Base-by-base conservation (phyloP, 2,888 invertebrate genomes). In the Monoplex corrugatus region DNA sequence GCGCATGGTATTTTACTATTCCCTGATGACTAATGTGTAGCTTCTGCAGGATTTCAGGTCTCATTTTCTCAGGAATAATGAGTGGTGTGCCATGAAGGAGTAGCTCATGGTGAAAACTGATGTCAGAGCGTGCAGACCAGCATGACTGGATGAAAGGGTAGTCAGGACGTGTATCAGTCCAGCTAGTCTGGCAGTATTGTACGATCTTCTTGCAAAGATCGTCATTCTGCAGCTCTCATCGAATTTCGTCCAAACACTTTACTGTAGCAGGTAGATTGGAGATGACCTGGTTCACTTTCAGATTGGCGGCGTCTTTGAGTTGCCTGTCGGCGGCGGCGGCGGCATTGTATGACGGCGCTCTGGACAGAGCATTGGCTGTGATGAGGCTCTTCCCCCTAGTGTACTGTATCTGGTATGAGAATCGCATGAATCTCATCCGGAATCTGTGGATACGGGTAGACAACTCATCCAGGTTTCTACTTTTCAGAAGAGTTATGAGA, bases 11-110 rank as follows among this genome's bases (percentile, higher is more conserved):
- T 78, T 85, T 89, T 3, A 63, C 78, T 10, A 88, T 83, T 6
- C 88, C 83, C n/a, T 57, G 88, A 44, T 88, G 88, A 13, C 88
- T 43, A n/a, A 50, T 80, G 38, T 87, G 87, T 5, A 87, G 80
- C 35, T 57, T 78, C 38, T 57, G 16, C 50, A 87, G 38, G n/a
- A 87, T 82, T 10, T 87, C 87, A 19, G 28, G 45, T 19, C 82
- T 38, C 87, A 87, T 28, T 2, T 44, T 44, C 68, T 63, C 38
- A 19, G 88, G 88, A 35, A 88, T 83, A 8, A 88, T 82, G 6
- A 88, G 13, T 43, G 84, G n/a, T 5, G 35, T 35, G 38, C 50
- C 19, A 35, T 40, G 84, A 19, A 88, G 57, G 28, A 88, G 68
- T 50, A 88, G 44, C 5, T 43, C 83, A 40, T 88, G 44, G 1